A percentile compares a stretch with the other conserved stretches of the same genome.
Evolutionary conservation across 1,140 invertebrate species (phyloP).

Genomic region (Brachionus rotundiformis): DNA sequence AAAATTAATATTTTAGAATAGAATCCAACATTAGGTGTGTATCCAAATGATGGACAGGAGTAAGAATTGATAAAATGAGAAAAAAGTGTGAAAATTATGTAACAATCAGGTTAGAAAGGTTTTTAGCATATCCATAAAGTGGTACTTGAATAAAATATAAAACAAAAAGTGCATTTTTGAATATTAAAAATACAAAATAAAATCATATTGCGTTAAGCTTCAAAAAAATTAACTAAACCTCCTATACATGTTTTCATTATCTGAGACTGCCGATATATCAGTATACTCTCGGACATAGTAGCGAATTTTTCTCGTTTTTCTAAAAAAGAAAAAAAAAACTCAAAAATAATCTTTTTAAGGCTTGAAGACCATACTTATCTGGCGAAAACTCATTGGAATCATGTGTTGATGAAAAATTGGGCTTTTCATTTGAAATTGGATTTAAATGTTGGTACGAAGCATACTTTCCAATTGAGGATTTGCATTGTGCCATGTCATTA

Average conservation of each 20-base stretch:
- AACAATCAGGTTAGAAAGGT: background rate
- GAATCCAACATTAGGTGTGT: background rate
- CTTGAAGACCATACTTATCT: conserved; percentile 28
- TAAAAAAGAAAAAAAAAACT: conserved; percentile 1
- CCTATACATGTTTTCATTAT: conserved; percentile 46
- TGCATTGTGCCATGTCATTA: background rate
- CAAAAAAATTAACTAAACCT: conserved; percentile 44
- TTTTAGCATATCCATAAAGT: background rate
- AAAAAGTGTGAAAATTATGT: background rate
- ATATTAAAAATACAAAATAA: background rate
- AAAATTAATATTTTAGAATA: background rate
- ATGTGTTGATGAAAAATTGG: background rate
- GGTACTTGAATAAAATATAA: background rate
- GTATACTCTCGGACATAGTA: conserved; percentile 47
- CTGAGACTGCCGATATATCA: conserved; percentile 45
- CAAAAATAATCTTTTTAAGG: background rate
- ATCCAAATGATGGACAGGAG: background rate
- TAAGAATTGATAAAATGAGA: background rate
- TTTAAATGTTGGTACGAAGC: background rate
- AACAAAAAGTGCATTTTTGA: background rate
- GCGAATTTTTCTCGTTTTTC: conserved; percentile 13
- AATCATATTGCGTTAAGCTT: background rate
- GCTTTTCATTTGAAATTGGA: background rate
- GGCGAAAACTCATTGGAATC: background rate
- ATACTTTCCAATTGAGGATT: background rate